These are phyloP conservation scores for Pycnonotus jocosus DNA, from an alignment of 2,113 vertebrate genomes.

Conservation along the genomic window DNA sequence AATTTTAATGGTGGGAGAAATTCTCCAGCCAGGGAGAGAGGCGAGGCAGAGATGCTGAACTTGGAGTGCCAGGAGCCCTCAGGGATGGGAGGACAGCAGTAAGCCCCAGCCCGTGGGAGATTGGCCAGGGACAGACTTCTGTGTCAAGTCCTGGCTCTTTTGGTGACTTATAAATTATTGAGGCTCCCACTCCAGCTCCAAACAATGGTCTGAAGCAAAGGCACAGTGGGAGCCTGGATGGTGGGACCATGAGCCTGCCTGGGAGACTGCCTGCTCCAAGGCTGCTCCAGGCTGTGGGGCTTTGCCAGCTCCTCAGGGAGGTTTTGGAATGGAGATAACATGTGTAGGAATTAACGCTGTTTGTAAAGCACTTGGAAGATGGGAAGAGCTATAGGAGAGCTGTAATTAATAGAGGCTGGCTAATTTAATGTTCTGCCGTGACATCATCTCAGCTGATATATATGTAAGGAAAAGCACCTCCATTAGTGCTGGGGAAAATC, in stretches of 20 bases:
- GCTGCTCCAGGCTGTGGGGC: neutral
- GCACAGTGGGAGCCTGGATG: neutral
- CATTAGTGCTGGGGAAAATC: neutral
- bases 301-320: conserved; percentile 1
- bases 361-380: conserved; percentile 35
- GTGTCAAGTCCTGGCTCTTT: neutral
- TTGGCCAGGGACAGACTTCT: neutral
- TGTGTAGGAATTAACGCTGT: conserved; percentile 4
- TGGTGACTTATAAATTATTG: neutral
- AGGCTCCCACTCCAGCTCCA: neutral
- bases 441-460: conserved; percentile 24
- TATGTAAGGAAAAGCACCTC: conserved; percentile 37
- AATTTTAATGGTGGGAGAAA: conserved; percentile 66
- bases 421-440: conserved; percentile 36
- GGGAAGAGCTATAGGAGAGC: conserved; percentile 32
- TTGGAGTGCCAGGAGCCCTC: neutral
- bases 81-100: neutral
- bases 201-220: conserved; percentile 4
- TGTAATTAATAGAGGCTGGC: conserved; percentile 51
- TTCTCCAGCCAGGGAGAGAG: neutral
- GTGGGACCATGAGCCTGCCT: neutral
- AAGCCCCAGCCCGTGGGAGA: neutral
- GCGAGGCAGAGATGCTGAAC: neutral
- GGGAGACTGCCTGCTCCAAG: neutral
- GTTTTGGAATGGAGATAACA: conserved; percentile 1